These are phyloP conservation scores for Anthonomus grandis DNA, from an alignment of 1,140 invertebrate species.

Conservation along the genomic window DNA sequence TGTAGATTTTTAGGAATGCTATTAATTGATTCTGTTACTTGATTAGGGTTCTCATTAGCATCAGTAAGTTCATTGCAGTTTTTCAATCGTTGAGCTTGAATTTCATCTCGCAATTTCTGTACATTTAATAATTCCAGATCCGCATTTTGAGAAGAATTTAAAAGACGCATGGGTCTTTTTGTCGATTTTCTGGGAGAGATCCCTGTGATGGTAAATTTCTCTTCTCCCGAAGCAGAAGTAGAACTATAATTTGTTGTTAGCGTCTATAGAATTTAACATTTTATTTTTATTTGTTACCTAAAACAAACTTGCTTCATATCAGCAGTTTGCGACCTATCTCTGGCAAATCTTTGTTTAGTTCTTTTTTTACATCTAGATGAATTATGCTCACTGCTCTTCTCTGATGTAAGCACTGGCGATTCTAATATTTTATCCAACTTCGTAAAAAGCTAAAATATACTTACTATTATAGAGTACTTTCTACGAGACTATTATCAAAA, in stretches of 20 bases:
- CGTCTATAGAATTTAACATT: neutral
- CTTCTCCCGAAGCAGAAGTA: slow-evolving; percentile 16
- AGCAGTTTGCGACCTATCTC: neutral
- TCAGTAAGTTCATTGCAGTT: neutral
- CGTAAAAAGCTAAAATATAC: slow-evolving; percentile 19
- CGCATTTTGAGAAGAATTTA: neutral
- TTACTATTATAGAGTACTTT: neutral
- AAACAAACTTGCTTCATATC: slow-evolving; percentile 22
- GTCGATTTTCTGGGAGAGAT: slow-evolving; percentile 19
- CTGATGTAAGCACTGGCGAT: slow-evolving; percentile 8
- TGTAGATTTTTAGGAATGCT: no score
- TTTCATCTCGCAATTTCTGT: neutral
- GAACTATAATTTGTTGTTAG: slow-evolving; percentile 16
- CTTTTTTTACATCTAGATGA: neutral
- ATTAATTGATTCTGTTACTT: no score
- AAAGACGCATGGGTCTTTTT: slow-evolving; percentile 4
- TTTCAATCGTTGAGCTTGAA: neutral
- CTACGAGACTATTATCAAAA: no score
- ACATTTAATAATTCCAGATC: neutral
- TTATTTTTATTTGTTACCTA: slow-evolving; percentile 6
- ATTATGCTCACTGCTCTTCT: slow-evolving; percentile 5
- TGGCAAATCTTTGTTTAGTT: neutral
- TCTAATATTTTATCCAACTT: slow-evolving; percentile 26
- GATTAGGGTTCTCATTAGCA: no score
- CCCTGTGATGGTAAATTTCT: slow-evolving; percentile 17